A percentile compares a stretch with the other conserved stretches of the same genome.
phyloP scores from a whole-genome alignment of 1,140 invertebrate species.

The Apocrypta bakeri region DNA sequence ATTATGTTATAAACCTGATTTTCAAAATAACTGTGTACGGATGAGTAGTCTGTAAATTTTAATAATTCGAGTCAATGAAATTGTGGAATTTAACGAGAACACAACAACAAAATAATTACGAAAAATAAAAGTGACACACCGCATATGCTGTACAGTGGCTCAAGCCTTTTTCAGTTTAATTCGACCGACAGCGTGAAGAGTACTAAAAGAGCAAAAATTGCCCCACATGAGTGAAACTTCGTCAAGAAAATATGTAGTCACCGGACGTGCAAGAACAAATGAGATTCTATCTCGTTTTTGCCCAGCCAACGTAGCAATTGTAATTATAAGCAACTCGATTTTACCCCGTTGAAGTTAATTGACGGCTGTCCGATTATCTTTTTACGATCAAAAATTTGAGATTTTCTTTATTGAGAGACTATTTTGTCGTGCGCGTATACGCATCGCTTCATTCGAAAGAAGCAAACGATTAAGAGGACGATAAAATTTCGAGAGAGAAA shows the following conservation, averaged over 20 bases:
- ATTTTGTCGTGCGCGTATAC: too few species aligned
- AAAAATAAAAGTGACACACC: too few species aligned
- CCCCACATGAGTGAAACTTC: too few species aligned
- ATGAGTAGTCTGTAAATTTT: too few species aligned
- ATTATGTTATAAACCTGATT: too few species aligned
- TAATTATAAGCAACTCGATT: conserved; percentile 2
- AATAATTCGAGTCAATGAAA: too few species aligned
- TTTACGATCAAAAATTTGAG: background rate
- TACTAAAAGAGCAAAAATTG: too few species aligned
- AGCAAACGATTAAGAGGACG: background rate
- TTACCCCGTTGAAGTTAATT: background rate
- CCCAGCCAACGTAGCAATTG: background rate
- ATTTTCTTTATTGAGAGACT: background rate
- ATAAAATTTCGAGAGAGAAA: conserved; percentile 3
- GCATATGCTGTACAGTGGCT: background rate
- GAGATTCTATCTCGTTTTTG: background rate
- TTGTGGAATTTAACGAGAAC: background rate
- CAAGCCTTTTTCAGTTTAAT: background rate
- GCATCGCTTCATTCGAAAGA: too few species aligned
- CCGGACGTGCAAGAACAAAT: conserved; percentile 1
- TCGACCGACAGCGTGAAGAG: background rate
- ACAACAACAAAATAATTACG: too few species aligned
- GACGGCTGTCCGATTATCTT: background rate
- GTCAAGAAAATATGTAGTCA: background rate
- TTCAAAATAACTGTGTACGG: background rate